Base-by-base conservation (phyloP, 1,140 invertebrate species). In the Heliconius himera region DNA sequence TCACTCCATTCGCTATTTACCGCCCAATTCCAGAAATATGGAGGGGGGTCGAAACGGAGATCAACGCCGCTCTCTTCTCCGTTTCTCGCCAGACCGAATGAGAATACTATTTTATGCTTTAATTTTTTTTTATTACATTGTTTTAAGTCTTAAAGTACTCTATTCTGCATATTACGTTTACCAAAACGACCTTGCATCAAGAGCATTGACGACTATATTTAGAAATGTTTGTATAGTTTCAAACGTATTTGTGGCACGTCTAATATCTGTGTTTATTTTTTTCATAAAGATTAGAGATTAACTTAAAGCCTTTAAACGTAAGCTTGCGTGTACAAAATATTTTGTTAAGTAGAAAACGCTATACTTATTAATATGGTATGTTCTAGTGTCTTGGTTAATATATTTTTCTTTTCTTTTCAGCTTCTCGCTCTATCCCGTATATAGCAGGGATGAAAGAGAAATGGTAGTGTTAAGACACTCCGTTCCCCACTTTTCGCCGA, bases 211-310 rank as follows among this genome's bases (percentile, higher is more conserved):
- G 22, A 66, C 60, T 66, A 66, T 66, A 66, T 66, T 66, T 66
- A 66, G 60, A 66, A 66, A 66, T 66, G 60, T 60, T n/a, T 60
- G 56, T 66, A 22, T n/a, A 66, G 60, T 66, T 66, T 66, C 60
- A 29, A 66, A 66, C 26, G 22, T 66, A 29, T 66, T 26, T 29
- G 11, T 29, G 60, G 60, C 60, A 29, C 60, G 3, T 66, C 11
- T 66, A 29, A 22, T 56, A n/a, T 66, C 60, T 66, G 26, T 66
- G 13, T 66, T 66, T 66, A 26, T 22, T 66, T 66, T 26, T 29
- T 66, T 26, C 22, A 56, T 9, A 60, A 60, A 60, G n/a, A 60
- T 60, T 46, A 46, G 13, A 46, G 13, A 60, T 60, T 60, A 60
- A 20, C n/a, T 41, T 41, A 41, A 41, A 41, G 20, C 3, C 51